A percentile compares a stretch with the other conserved stretches of the same genome.
These are phyloP conservation scores for Eudiplozoon nipponicum DNA, from an alignment of 2,888 invertebrate genomes.

Conservation along the genomic window DNA sequence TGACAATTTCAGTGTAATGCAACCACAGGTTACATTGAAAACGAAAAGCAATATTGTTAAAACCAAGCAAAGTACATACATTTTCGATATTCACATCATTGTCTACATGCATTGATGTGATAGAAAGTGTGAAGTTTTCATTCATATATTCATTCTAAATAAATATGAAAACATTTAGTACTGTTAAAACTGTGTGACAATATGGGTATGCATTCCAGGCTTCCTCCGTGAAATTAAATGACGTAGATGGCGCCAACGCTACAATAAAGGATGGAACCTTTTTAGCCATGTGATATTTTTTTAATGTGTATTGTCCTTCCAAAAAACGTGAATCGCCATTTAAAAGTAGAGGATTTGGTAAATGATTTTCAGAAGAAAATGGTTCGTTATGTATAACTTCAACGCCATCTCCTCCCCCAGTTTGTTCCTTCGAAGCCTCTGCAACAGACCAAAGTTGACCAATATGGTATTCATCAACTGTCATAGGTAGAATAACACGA, in stretches of 20 bases:
- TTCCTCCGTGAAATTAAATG: slow-evolving; percentile 77
- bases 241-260: slow-evolving; percentile 64
- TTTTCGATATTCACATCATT: slow-evolving; percentile 54
- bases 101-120: slow-evolving; percentile 67
- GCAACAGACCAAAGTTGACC: slow-evolving; percentile 91
- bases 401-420: slow-evolving; percentile 40
- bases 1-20: too few species aligned
- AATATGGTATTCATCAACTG: slow-evolving; percentile 95
- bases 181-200: slow-evolving; percentile 43
- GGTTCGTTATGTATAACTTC: slow-evolving; percentile 82
- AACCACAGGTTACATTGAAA: too few species aligned
- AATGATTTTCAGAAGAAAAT: slow-evolving; percentile 30
- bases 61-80: slow-evolving; percentile 30
- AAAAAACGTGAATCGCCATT: slow-evolving; percentile 35
- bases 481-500: slow-evolving; percentile 69
- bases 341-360: slow-evolving; percentile 36
- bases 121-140: slow-evolving; percentile 59
- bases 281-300: slow-evolving; percentile 69
- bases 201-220: slow-evolving; percentile 99
- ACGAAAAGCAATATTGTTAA: too few species aligned
- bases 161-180: slow-evolving; percentile 3
- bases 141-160: slow-evolving; percentile 40
- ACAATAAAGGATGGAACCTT: slow-evolving; percentile 79
- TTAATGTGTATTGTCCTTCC: slow-evolving; percentile 88
- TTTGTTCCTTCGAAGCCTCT: slow-evolving; percentile 38